Evolutionary conservation across 2,797 vertebrate species (phyloP).

Genomic region (Gephyroberyx darwinii): DNA sequence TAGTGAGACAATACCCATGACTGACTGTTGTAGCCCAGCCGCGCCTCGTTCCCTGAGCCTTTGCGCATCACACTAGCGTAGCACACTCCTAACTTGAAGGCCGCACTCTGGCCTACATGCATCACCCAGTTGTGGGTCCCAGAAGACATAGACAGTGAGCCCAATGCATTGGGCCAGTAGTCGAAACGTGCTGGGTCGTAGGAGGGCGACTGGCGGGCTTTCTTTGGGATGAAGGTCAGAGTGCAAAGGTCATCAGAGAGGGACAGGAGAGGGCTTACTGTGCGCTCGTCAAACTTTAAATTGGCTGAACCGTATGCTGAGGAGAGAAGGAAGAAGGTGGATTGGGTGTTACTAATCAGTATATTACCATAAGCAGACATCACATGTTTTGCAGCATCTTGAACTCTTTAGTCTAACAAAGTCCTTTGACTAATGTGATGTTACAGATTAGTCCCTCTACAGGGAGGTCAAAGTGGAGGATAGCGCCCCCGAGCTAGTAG

Average conservation of each 20-base stretch:
- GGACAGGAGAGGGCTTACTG: conserved; percentile 86
- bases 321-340: conserved; percentile 4
- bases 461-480: too few species aligned
- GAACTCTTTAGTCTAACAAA: not conserved
- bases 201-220: conserved; percentile 72
- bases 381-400: not conserved
- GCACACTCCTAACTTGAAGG: conserved; percentile 94
- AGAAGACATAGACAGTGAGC: conserved; percentile 76
- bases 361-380: not conserved
- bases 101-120: conserved; percentile 85
- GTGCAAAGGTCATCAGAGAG: conserved; percentile 85
- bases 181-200: conserved; percentile 88
- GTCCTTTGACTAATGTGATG: not conserved
- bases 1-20: conserved; percentile 95
- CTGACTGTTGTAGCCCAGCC: conserved; percentile 86
- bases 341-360: not conserved
- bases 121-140: conserved; percentile 89
- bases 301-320: conserved; percentile 75
- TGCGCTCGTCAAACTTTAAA: conserved; percentile 86
- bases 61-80: conserved; percentile 88
- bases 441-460: too few species aligned
- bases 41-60: conserved; percentile 83
- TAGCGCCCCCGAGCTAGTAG: not conserved
- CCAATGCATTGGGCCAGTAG: conserved; percentile 92
- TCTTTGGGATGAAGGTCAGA: conserved; percentile 87